Evolutionary conservation across 2,888 invertebrate species (phyloP).

Genomic region (Nudaria mundana): DNA sequence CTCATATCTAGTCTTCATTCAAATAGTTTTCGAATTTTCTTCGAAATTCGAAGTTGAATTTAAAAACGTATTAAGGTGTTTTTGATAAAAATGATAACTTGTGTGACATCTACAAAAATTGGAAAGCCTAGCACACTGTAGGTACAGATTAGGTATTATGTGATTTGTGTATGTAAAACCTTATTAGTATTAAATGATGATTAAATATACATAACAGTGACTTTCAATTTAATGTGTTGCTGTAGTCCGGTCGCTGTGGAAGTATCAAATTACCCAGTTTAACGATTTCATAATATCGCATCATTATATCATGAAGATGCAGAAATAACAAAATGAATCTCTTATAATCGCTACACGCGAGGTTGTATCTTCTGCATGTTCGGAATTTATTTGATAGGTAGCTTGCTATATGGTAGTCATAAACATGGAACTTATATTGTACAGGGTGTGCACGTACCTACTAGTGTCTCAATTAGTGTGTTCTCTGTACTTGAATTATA

Average conservation of each 20-base stretch:
- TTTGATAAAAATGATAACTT: too few relatives aligned
- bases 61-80: too few relatives aligned
- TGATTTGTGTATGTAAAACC: too few relatives aligned
- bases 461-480: constrained; percentile 62
- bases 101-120: too few relatives aligned
- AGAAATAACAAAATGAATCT: constrained; percentile 62
- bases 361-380: constrained; percentile 59
- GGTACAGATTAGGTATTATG: too few relatives aligned
- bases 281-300: constrained; percentile 50
- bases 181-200: too few relatives aligned
- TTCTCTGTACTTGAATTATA: constrained; percentile 38
- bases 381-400: constrained; percentile 66
- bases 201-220: too few relatives aligned
- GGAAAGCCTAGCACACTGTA: too few relatives aligned
- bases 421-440: constrained; percentile 54
- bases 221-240: background rate
- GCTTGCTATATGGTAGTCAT: constrained; percentile 56
- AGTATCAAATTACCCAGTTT: constrained; percentile 17
- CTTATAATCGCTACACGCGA: constrained; percentile 68
- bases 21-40: too few relatives aligned
- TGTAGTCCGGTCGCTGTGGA: background rate
- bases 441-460: too few relatives aligned
- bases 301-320: constrained; percentile 56
- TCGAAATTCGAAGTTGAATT: too few relatives aligned
- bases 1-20: too few relatives aligned